Percentiles rank a stretch among this genome's conserved stretches.
These are phyloP conservation scores for Macrocentrus cingulum DNA, from an alignment of 1,140 invertebrate genomes.

Conservation along the genomic window DNA sequence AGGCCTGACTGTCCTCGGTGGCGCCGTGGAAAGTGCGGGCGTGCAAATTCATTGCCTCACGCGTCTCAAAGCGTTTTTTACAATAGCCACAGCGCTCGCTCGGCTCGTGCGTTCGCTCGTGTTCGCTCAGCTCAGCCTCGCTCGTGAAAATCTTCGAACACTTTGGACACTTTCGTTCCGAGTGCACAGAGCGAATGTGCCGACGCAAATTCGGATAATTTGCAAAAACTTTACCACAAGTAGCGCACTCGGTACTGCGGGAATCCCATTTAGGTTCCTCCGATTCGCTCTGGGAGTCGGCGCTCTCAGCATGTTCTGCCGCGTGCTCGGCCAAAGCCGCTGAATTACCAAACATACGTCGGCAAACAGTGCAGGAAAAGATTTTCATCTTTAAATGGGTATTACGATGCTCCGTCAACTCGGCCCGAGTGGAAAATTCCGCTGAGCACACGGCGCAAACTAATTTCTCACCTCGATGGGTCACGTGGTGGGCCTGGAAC, in stretches of 20 bases:
- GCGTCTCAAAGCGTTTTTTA: constrained; percentile 45
- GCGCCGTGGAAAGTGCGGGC: constrained; percentile 39
- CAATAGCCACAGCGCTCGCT: constrained; percentile 39
- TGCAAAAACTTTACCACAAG: constrained; percentile 63
- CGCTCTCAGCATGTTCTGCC: constrained; percentile 57
- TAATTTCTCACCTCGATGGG: constrained; percentile 49
- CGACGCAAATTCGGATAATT: constrained; percentile 51
- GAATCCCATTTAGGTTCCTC: too few relatives aligned
- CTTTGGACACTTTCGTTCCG: constrained; percentile 54
- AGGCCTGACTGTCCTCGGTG: constrained; percentile 47
- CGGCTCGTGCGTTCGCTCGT: constrained; percentile 32
- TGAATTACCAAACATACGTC: constrained; percentile 64
- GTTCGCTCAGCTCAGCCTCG: constrained; percentile 35
- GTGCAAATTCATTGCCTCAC: constrained; percentile 42
- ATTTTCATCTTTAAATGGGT: constrained; percentile 68
- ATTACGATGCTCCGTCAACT: constrained; percentile 67
- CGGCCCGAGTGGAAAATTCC: constrained; percentile 62
- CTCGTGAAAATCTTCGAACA: constrained; percentile 44
- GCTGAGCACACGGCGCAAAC: constrained; percentile 66
- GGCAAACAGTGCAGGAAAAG: constrained; percentile 64
- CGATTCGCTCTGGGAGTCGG: background rate
- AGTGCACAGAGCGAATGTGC: constrained; percentile 63
- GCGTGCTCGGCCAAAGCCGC: constrained; percentile 62
- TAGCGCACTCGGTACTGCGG: constrained; percentile 58
- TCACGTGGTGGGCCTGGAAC: constrained; percentile 43